These are phyloP conservation scores for Gephyroberyx darwinii DNA, from an alignment of 2,797 vertebrate genomes.

Conservation along the genomic window DNA sequence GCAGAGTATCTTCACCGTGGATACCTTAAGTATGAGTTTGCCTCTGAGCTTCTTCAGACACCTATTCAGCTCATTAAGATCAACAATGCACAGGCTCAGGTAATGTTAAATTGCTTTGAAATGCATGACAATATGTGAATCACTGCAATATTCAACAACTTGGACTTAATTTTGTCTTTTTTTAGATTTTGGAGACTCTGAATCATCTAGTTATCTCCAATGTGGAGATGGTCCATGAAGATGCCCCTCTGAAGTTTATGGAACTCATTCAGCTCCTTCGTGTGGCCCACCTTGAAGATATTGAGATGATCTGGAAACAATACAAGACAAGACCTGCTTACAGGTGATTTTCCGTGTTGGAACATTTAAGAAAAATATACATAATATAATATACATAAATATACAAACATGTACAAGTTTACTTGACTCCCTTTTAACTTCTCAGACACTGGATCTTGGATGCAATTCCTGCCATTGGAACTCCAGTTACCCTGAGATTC, in stretches of 20 bases:
- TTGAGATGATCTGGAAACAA: conserved; percentile 74
- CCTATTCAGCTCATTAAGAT: conserved; percentile 42
- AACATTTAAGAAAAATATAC: neutral
- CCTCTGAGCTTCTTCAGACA: conserved; percentile 61
- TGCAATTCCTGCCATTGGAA: conserved; percentile 78
- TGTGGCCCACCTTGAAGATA: conserved; percentile 58
- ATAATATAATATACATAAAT: neutral
- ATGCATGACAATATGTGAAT: neutral
- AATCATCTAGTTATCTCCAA: conserved; percentile 73
- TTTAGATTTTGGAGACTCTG: conserved; percentile 73
- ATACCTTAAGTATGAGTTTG: conserved; percentile 72
- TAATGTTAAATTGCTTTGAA: conserved; percentile 33
- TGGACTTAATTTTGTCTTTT: conserved; percentile 6
- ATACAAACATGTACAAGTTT: neutral
- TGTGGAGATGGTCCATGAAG: conserved; percentile 65
- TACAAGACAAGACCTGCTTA: conserved; percentile 54
- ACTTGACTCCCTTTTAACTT: conserved; percentile 10
- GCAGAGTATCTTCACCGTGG: conserved; percentile 74
- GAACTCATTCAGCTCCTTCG: conserved; percentile 80
- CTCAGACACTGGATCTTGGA: conserved; percentile 84
- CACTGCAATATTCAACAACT: neutral
- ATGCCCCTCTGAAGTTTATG: conserved; percentile 76
- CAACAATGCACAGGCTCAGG: conserved; percentile 60
- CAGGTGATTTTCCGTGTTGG: conserved; percentile 66
- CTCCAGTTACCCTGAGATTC: conserved; percentile 77